Conservation (phyloP, 1,140 invertebrate genomes). For the Helicoverpa armigera region DNA sequence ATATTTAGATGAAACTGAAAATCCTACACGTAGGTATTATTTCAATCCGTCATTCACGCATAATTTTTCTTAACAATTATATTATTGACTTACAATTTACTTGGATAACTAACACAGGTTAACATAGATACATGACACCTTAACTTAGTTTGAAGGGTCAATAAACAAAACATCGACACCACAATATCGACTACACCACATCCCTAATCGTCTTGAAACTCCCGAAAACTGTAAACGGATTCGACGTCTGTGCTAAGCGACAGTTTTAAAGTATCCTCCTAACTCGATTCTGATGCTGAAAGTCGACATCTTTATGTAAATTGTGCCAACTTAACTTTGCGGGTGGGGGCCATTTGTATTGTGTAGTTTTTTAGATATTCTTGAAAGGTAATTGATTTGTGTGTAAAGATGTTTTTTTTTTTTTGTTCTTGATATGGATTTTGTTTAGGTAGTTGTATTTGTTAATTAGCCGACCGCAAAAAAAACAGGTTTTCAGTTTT, state of each 20-base stretch:
- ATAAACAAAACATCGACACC: neutral
- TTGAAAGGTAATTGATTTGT: slow-evolving; percentile 49
- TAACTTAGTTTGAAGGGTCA: no score
- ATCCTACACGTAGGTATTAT: no score
- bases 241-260: slow-evolving; percentile 85
- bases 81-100: no score
- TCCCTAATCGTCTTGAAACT: slow-evolving; percentile 64
- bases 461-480: no score
- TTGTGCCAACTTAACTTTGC: slow-evolving; percentile 72
- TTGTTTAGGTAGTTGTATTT: no score
- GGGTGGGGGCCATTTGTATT: slow-evolving; percentile 48
- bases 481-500: no score
- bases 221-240: slow-evolving; percentile 82
- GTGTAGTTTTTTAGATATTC: neutral
- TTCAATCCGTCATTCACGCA: no score
- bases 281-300: slow-evolving; percentile 82
- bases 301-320: slow-evolving; percentile 84
- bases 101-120: no score
- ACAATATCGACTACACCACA: neutral
- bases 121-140: no score
- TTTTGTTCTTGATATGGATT: neutral
- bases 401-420: neutral
- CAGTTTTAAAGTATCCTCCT: slow-evolving; percentile 84
- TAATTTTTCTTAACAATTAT: no score
- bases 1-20: no score